Percentiles rank a stretch among this genome's conserved stretches.
Conservation (phyloP, 2,113 vertebrate genomes). For the Ovibos moschatus region DNA sequence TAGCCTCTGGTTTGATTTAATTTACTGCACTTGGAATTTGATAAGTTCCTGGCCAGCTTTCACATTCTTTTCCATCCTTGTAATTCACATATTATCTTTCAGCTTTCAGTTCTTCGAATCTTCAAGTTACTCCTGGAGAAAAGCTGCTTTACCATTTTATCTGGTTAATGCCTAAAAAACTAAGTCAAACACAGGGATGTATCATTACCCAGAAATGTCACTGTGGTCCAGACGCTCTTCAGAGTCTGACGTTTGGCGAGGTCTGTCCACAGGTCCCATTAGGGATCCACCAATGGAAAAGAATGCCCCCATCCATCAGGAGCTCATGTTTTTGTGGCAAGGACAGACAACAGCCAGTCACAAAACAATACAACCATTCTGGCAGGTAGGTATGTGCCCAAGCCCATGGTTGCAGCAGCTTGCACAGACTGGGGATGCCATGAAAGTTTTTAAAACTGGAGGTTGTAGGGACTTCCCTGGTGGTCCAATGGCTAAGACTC, state of each 20-base stretch:
- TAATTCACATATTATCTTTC: conserved; percentile 73
- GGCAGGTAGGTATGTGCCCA: background rate
- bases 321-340: conserved; percentile 8
- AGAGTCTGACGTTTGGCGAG: background rate
- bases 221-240: background rate
- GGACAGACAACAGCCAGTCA: background rate
- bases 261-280: background rate
- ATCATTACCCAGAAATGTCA: background rate
- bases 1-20: conserved; percentile 73
- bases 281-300: background rate
- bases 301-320: background rate
- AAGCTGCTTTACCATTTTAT: conserved; percentile 39
- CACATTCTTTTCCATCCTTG: conserved; percentile 63
- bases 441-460: background rate
- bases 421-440: background rate
- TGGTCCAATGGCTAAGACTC: background rate
- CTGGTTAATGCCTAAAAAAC: conserved; percentile 17
- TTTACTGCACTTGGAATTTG: conserved; percentile 69
- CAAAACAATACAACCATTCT: background rate
- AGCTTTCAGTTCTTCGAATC: conserved; percentile 51
- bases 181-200: background rate
- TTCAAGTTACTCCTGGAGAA: conserved; percentile 49
- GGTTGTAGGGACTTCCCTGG: background rate
- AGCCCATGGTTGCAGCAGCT: background rate
- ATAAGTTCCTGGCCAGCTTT: conserved; percentile 67